Evolutionary conservation across 2,113 vertebrate species (phyloP), one percentile per base, ranked within the genome.

Genomic region (Phoxinus phoxinus): DNA sequence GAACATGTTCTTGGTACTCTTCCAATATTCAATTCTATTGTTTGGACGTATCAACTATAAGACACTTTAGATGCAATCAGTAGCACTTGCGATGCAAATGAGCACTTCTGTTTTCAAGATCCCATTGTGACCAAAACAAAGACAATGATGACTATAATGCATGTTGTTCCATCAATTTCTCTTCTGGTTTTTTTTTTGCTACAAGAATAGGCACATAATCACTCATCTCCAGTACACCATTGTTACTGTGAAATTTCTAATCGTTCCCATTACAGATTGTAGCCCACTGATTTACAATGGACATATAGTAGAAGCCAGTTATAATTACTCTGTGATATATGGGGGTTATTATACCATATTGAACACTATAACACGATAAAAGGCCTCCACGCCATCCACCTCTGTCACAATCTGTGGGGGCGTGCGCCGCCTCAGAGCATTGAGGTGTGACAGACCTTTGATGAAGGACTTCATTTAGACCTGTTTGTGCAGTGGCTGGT

Each of bases 81-180:
- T 77, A 61, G 56, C 87, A 78, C 80, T 89, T 89, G 61, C 83
- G 21, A 89, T 89, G 87, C 85, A 86, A 89, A 89, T 86, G 87
- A 86, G 85, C 41, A 41, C 35, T 53, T 69, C 83, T 35, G 44
- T 65, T 81, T 77, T 41, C n/a, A 63, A 73, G 51, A 61, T 84
- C 76, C 85, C 61, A 44, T 77, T 48, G 71, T 44, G 72, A 83
- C 83, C 61, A 35, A 85, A 87, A 89, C 88, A 87, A 89, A 85
- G 88, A 59, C 72, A 76, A 67, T 67, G 61, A 85, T 81, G 80
- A 85, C 65, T 79, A 86, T 83, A 86, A 86, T 41, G 58, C 77
- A 41, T 58, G 32, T 51, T 44, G 71, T 74, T 76, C 63, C 71
- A 86, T 86, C 85, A 30, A 74, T 82, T 72, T 37, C 41, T 32